Evolutionary conservation across 2,797 vertebrate species (phyloP), one percentile per base, ranked within the genome.

Genomic region (Echiichthys vipera): DNA sequence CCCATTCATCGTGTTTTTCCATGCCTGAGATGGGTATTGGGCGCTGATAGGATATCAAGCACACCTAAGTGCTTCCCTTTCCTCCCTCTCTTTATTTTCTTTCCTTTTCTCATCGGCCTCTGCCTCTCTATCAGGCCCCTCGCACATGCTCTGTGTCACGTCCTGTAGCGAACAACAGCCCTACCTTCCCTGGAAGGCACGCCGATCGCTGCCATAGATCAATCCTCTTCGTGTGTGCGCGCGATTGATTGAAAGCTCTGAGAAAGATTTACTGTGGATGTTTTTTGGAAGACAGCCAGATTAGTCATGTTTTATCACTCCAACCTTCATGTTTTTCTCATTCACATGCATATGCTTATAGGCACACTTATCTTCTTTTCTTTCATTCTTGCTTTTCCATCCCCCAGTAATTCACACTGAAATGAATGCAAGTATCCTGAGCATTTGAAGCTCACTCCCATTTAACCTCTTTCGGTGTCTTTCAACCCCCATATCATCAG

Each of bases 11-110:
- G 87, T 90, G 85, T 90, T 93, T 91, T 92, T 91, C 89, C 88
- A 90, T 79, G 80, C 76, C 84, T 67, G 73, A 64, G 84, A 91
- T 90, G 88, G 88, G 84, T 90, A 91, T 89, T 87, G 84, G 85
- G 74, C 62, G 69, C 90, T 88, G 90, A 89, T 92, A 88, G 90
- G 90, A 91, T 92, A 92, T 92, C 86, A 87, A 90, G 86, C 89
- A 86, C 91, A 93, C 92, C 91, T 93, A 93, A 93, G 91, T 92
- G 91, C 88, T 93, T 93, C 92, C 91, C 78, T 93, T 93, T 93
- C 92, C 92, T 88, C 84, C 65, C 89, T 84, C 80, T 84, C 89
- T 90, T 92, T 90, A 92, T 92, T 91, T 92, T 91, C 91, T 90
- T 92, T 89, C 87, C 89, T 88, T 87, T 91, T 88, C 89, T 91